These are phyloP conservation scores for Torymus aiolomorphi DNA, from an alignment of 2,888 invertebrate species.

Conservation along the genomic window DNA sequence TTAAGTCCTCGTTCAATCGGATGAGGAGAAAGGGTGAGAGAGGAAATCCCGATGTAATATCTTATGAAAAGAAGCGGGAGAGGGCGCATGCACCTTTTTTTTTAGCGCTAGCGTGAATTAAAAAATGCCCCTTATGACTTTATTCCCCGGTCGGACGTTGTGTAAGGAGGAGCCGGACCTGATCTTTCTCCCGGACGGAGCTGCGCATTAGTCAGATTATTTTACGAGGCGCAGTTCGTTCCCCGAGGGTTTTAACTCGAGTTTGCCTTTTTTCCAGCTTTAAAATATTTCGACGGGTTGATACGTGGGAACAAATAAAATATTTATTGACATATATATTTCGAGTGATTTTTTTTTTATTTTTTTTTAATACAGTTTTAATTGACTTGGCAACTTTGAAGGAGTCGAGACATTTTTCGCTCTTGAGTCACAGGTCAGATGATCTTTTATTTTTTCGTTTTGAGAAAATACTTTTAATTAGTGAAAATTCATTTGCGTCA, in stretches of 20 bases:
- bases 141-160: not conserved
- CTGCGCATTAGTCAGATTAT: slow-evolving; percentile 43
- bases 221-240: not conserved
- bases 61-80: not conserved
- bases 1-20: not conserved
- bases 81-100: not conserved
- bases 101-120: not conserved
- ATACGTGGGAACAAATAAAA: no score
- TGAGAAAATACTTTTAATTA: no score
- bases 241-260: slow-evolving; percentile 2
- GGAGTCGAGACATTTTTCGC: no score
- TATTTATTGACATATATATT: no score
- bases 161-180: slow-evolving; percentile 1
- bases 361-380: no score
- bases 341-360: no score
- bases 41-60: slow-evolving; percentile 12
- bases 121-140: slow-evolving; percentile 13
- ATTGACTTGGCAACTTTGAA: no score
- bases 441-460: no score
- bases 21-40: no score
- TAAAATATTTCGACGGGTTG: not conserved
- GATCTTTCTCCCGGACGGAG: not conserved
- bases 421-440: no score
- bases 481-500: no score
- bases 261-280: slow-evolving; percentile 11